Evolutionary conservation across 2,888 invertebrate species (phyloP).

Genomic region (Nemoura dubitans): DNA sequence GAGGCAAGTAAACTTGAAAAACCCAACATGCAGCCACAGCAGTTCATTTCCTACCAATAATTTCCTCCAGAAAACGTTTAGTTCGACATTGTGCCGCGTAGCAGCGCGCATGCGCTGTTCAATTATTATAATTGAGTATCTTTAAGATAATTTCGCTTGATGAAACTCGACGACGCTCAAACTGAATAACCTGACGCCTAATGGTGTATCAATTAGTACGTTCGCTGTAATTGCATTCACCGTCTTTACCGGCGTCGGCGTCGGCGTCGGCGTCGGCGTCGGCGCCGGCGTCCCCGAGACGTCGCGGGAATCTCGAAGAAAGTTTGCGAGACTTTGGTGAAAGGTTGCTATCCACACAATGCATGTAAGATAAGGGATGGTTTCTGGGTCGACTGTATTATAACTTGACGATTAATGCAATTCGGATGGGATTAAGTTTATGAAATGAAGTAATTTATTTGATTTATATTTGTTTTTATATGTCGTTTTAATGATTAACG

Average conservation of each 20-base stretch:
- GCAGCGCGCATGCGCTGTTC: background rate
- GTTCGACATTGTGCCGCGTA: background rate
- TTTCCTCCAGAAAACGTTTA: background rate
- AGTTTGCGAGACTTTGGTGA: too few relatives aligned
- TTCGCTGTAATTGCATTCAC: background rate
- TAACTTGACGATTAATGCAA: too few relatives aligned
- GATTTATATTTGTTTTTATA: too few relatives aligned
- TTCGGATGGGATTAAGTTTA: too few relatives aligned
- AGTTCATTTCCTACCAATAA: background rate
- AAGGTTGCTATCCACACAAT: too few relatives aligned
- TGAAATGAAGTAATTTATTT: too few relatives aligned
- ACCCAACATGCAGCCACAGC: too few relatives aligned
- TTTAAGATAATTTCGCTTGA: background rate
- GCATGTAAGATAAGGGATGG: too few relatives aligned
- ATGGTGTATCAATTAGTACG: background rate
- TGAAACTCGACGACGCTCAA: constrained; percentile 7
- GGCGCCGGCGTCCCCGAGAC: background rate
- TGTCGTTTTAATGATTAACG: too few relatives aligned
- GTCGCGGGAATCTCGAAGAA: background rate
- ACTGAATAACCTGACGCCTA: background rate
- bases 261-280: background rate
- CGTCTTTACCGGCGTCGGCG: background rate
- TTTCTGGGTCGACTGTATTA: too few relatives aligned
- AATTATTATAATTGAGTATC: background rate
- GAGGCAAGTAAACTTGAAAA: too few relatives aligned